Base-by-base conservation (phyloP, 2,888 invertebrate species). In the Caenorhabditis macrosperma region DNA sequence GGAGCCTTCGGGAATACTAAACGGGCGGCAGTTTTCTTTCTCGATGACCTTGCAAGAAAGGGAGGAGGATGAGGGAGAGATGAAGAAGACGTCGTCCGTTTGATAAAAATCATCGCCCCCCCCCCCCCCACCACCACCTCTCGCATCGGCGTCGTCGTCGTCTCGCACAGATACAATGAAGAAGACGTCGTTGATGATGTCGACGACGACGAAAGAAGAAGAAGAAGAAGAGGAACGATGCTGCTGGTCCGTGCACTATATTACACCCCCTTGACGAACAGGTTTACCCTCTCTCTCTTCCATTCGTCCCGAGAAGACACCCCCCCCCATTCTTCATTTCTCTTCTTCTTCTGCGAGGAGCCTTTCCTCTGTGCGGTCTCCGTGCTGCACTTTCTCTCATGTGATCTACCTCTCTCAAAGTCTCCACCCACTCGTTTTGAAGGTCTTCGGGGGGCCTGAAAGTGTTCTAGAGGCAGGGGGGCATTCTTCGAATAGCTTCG, bases 61-160 rank as follows among this genome's bases (percentile, higher is more conserved):
- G 66, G 20, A 66, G 54, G 44, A 44, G 44, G 55, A 6, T 6
- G 6, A 6, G 44, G 46, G 4, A 20, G 46, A 22, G 46, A 22
- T 59, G 48, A 59, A 52, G 54, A 67, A 17, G 55, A 55, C 44
- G 57, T 57, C 57, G 52, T 67, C 67, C 68, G 57, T 68, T 57
- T 74, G 74, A 74, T 74, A 74, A 74, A 74, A 74, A 74, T 74
- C 74, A 55, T 57, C 72, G 64, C 59, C 57, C 48, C 17, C 44
- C 15, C 38, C 38, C 2, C 15, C 38, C 15, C 15, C 38, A 15
- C 15, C 38, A 15, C 15, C 38, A 15, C 38, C 15, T 15, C 38
- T 15, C 38, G 12, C 15, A 9, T 5, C 38, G 38, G 15, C 38
- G 38, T 15, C 38, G 3, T 15, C 38, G 15, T 12, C 38, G 38